Conservation (phyloP, 1,140 invertebrate genomes). For the Dendroctonus ponderosae region DNA sequence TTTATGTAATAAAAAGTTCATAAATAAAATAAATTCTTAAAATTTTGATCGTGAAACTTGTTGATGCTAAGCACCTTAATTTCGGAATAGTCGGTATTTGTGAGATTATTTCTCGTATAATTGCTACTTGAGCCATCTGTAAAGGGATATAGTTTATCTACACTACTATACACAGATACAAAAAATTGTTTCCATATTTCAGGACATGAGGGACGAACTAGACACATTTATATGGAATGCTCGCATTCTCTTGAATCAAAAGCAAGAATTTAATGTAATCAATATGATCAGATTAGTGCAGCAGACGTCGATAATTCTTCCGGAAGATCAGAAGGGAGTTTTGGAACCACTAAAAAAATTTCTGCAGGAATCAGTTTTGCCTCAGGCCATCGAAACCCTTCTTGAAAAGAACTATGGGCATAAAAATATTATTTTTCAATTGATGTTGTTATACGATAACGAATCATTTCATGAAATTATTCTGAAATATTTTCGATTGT, state of each 20-base stretch:
- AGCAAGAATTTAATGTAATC: constrained; percentile 10
- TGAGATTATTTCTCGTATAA: too few species aligned
- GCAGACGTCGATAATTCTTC: background rate
- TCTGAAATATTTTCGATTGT: constrained; percentile 11
- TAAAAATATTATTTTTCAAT: constrained; percentile 10
- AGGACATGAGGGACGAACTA: constrained; percentile 3
- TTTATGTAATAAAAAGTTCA: too few species aligned
- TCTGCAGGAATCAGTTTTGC: constrained; percentile 1
- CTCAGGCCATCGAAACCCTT: constrained; percentile 6
- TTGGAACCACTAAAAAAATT: background rate
- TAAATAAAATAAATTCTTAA: too few species aligned
- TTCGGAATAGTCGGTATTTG: too few species aligned
- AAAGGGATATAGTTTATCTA: too few species aligned
- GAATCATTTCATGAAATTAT: constrained; percentile 2
- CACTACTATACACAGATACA: too few species aligned
- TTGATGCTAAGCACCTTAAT: too few species aligned
- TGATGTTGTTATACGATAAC: constrained; percentile 11
- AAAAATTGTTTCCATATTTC: background rate
- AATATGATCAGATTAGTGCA: constrained; percentile 16
- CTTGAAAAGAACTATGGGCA: constrained; percentile 5
- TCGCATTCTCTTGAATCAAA: constrained; percentile 9
- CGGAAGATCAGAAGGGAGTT: background rate
- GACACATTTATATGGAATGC: constrained; percentile 7
- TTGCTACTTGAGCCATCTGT: too few species aligned
- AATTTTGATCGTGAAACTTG: too few species aligned